phyloP scores from a whole-genome alignment of 2,888 invertebrate species.

The Cordilura impudica region DNA sequence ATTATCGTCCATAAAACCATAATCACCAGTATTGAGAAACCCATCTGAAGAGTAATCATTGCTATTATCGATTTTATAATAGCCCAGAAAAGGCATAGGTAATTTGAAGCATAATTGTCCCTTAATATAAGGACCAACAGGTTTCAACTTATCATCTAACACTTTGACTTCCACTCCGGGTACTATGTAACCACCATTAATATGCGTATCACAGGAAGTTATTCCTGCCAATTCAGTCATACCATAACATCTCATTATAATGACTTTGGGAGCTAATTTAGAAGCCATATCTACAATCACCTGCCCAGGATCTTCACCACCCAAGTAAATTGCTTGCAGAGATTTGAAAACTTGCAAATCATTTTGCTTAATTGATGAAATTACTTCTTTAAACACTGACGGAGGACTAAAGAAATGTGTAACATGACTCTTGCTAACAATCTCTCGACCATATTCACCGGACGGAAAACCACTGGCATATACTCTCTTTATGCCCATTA shows the following conservation, averaged over 20 bases:
- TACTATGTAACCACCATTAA: constrained; percentile 49
- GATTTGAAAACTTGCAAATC: constrained; percentile 38
- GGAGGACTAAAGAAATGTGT: constrained; percentile 60
- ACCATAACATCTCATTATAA: constrained; percentile 54
- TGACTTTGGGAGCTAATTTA: constrained; percentile 36
- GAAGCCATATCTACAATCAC: constrained; percentile 33
- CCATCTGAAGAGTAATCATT: constrained; percentile 30
- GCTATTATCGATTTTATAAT: constrained; percentile 43
- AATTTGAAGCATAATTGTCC: constrained; percentile 58
- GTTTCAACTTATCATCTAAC: constrained; percentile 43
- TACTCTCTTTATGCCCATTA: constrained; percentile 53
- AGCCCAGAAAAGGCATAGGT: constrained; percentile 56
- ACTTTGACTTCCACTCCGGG: constrained; percentile 52
- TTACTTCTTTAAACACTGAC: constrained; percentile 30
- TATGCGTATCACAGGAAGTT: constrained; percentile 36
- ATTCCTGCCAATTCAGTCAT: constrained; percentile 60
- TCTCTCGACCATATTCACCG: constrained; percentile 37
- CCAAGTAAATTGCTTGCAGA: constrained; percentile 41
- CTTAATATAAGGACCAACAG: constrained; percentile 52
- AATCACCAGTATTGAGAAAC: constrained; percentile 55
- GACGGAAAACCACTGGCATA: constrained; percentile 35
- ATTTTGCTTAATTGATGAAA: constrained; percentile 21
- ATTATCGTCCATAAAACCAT: constrained; percentile 49
- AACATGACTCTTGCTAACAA: constrained; percentile 32
- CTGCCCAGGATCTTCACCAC: constrained; percentile 53